Conservation (phyloP, 2,113 vertebrate species). For the Corynorhinus townsendii region DNA sequence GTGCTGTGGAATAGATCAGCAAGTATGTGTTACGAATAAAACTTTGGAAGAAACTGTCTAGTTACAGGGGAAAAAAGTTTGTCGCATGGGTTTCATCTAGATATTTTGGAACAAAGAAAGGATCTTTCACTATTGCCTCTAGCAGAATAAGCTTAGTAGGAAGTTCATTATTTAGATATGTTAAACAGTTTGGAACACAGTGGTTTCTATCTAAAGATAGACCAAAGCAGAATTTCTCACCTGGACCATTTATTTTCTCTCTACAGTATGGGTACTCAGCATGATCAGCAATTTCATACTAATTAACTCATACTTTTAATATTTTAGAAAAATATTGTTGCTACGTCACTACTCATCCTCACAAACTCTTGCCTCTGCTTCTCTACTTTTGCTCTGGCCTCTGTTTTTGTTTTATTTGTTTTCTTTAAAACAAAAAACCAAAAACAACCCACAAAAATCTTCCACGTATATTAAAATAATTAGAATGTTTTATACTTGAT, state of each 20-base stretch:
- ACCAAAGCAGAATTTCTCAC: background rate
- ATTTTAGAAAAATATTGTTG: slow-evolving; percentile 15
- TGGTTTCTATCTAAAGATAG: slow-evolving; percentile 32
- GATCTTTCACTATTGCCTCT: background rate
- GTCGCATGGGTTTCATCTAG: background rate
- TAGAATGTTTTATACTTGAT: background rate
- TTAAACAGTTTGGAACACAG: background rate
- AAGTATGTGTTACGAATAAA: background rate
- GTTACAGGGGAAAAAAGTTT: background rate
- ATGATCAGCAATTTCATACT: background rate
- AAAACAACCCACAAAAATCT: background rate
- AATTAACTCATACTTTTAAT: background rate
- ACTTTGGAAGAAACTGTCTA: background rate
- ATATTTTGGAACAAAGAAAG: background rate
- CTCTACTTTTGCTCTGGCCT: background rate
- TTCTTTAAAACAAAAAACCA: background rate
- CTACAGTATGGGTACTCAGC: background rate
- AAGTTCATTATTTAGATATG: slow-evolving; percentile 12
- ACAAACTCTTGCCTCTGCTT: background rate
- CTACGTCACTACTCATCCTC: background rate
- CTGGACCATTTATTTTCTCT: background rate
- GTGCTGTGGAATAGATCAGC: background rate
- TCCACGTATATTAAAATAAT: slow-evolving; percentile 15
- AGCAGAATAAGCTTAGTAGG: background rate
- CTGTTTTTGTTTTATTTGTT: slow-evolving; percentile 8